Evolutionary conservation across 2,113 vertebrate species (phyloP).

Genomic region (Nycticryphes semicollaris): DNA sequence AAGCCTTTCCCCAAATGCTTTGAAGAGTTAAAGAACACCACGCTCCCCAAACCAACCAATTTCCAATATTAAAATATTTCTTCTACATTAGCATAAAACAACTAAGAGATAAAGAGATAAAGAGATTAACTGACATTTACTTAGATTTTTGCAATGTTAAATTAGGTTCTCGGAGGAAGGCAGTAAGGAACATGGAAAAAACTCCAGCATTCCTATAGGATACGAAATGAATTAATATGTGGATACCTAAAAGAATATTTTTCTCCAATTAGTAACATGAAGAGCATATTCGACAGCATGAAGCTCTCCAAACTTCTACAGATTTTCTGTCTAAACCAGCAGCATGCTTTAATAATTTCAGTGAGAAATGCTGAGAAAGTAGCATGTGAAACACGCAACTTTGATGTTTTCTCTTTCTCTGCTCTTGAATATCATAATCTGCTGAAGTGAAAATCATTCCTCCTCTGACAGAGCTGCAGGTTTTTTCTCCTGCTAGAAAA

Average conservation of each 20-base stretch:
- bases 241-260: neutral
- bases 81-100: neutral
- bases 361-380: neutral
- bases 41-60: neutral
- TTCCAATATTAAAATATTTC: neutral
- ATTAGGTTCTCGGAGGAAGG: neutral
- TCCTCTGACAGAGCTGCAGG: neutral
- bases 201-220: neutral
- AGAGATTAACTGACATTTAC: neutral
- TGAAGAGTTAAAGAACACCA: neutral
- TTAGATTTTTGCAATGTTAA: neutral
- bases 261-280: neutral
- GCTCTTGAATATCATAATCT: neutral
- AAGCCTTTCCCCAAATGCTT: neutral
- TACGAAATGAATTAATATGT: neutral
- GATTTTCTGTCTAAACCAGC: neutral
- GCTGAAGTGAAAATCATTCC: conserved; percentile 13
- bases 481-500: neutral
- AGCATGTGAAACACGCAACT: neutral
- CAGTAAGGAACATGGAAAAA: neutral
- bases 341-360: neutral
- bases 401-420: conserved; percentile 24
- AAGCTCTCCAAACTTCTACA: neutral
- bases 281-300: neutral
- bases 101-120: neutral